Base-by-base conservation (phyloP, 1,140 invertebrate species). In the Plutomurus gul region DNA sequence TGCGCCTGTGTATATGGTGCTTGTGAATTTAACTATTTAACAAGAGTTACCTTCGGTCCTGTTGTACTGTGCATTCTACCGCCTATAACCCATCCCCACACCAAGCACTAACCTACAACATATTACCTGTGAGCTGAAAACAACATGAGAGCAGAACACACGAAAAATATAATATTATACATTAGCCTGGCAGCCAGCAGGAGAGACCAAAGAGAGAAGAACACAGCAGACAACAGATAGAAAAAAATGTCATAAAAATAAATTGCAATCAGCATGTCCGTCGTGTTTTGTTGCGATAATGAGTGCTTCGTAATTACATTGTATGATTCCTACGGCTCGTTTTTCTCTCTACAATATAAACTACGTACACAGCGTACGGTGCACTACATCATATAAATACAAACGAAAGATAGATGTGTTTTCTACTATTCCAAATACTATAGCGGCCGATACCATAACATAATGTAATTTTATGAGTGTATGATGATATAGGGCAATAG, bases 231-330 rank as follows among this genome's bases (percentile, higher is more conserved):
- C 33, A 40, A 37, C 33, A 22, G 39, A 43, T 43, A 43, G 39
- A 65, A 65, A 76, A 79, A 75, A 79, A 79, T 79, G 60, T 72
- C 71, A 65, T 79, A 79, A 79, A 79, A 79, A 79, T 79, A 79
- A 79, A 79, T 79, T 79, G 77, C 77, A 79, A 79, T 79, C 77
- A 79, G 77, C 47, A 78, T 37, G 43, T 78, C 46, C 76, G 43
- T 65, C 65, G 75, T 76, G 36, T 76, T 76, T 71, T 70, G 43
- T 72, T 71, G 76, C 43, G 76, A 78, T 78, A 71, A 78, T 78
- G 76, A 78, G 65, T 65, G 76, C 36, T 70, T 65, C 20, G 75
- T 76, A 76, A 76, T 76, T 76, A 76, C 75, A 76, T 78, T 78
- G 60, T 78, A 71, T 73, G 70, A 37, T 27, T 72, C 39, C 36